Conservation (phyloP, 2,888 invertebrate genomes). For the Rhingia rostrata region DNA sequence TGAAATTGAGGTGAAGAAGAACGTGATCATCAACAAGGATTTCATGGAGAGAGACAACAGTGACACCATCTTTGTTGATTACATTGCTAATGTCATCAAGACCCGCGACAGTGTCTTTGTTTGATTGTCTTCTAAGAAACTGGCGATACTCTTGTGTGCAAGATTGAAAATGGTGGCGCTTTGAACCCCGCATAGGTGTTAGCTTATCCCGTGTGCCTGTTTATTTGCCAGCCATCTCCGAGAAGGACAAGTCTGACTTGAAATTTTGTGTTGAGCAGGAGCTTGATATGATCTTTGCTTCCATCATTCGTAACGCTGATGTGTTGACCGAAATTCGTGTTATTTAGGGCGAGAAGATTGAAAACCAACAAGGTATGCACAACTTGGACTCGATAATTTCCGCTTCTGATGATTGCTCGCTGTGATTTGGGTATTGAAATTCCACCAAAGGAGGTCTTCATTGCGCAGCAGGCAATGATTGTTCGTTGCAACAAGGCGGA, state of each 20-base stretch:
- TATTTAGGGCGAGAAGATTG: conserved; percentile 95
- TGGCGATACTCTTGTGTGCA: conserved; percentile 87
- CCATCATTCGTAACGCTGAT: conserved; percentile 96
- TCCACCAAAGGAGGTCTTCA: conserved; percentile 98
- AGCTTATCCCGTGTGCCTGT: conserved; percentile 98
- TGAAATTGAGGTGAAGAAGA: conserved; percentile 94
- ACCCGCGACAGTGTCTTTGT: conserved; percentile 94
- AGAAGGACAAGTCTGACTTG: conserved; percentile 97
- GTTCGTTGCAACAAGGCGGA: conserved; percentile 98
- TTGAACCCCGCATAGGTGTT: conserved; percentile 97
- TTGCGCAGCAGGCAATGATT: conserved; percentile 99
- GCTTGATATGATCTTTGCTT: conserved; percentile 96
- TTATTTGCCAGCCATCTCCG: conserved; percentile 98
- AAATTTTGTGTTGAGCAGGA: conserved; percentile 94
- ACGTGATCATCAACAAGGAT: conserved; percentile 89
- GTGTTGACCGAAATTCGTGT: conserved; percentile 95
- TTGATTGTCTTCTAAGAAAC: conserved; percentile 90
- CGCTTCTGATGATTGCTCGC: conserved; percentile 97
- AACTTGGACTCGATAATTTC: conserved; percentile 97
- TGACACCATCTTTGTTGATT: conserved; percentile 92
- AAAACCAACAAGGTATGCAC: conserved; percentile 98
- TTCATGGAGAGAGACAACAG: conserved; percentile 91
- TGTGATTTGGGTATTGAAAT: conserved; percentile 99
- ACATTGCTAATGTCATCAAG: conserved; percentile 95
- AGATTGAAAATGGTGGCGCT: conserved; percentile 96